These are phyloP conservation scores for Serrognathus titanus DNA, from an alignment of 2,888 invertebrate genomes.

Conservation along the genomic window DNA sequence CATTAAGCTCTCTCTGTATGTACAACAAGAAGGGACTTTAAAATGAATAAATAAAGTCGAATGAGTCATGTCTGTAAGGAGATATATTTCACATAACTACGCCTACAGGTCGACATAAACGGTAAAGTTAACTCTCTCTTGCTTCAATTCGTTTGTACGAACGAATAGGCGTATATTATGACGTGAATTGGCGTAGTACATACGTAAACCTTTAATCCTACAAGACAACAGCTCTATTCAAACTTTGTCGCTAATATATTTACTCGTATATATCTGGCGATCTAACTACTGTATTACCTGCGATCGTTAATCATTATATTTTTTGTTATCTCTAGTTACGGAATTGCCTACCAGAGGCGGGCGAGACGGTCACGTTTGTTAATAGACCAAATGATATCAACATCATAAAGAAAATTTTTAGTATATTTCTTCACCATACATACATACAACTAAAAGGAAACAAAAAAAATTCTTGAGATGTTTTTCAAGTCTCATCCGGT, in stretches of 20 bases:
- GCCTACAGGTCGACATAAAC: conserved; percentile 7
- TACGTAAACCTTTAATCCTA: conserved; percentile 21
- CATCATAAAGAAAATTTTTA: conserved; percentile 19
- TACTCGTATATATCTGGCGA: conserved; percentile 35
- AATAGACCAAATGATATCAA: conserved; percentile 31
- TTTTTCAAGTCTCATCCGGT: too few species aligned
- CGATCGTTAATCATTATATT: conserved; percentile 35
- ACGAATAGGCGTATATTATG: not conserved
- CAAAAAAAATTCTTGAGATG: too few species aligned
- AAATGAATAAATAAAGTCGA: conserved; percentile 2
- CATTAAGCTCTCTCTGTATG: too few species aligned
- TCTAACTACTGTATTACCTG: conserved; percentile 40
- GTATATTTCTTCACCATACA: too few species aligned
- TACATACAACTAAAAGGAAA: too few species aligned
- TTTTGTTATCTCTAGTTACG: conserved; percentile 32
- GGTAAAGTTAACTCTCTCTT: not conserved
- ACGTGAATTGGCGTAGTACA: not conserved
- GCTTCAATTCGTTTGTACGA: not conserved
- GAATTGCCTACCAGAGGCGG: conserved; percentile 37
- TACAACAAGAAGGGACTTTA: not conserved
- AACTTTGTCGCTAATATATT: conserved; percentile 42
- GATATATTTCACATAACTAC: conserved; percentile 13
- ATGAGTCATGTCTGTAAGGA: conserved; percentile 12
- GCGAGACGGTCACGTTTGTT: conserved; percentile 38
- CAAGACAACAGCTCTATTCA: conserved; percentile 43